Evolutionary conservation across 2,797 vertebrate genomes (phyloP).

Genomic region (Sciurus vulgaris): DNA sequence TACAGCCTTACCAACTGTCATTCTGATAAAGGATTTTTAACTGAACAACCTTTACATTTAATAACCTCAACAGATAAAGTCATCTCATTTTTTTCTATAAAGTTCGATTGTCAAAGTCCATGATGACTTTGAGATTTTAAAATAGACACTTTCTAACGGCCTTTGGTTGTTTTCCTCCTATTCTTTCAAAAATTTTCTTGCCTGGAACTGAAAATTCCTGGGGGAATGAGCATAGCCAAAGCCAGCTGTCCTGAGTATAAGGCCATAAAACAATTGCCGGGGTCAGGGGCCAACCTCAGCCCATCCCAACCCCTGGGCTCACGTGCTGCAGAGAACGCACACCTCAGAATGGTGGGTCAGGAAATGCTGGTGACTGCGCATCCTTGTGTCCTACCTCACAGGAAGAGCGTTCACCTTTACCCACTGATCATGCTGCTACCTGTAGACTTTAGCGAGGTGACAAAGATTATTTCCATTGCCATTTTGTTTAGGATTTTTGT

Average conservation of each 20-base stretch:
- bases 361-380: neutral
- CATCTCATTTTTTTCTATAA: slow-evolving; percentile 23
- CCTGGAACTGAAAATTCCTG: neutral
- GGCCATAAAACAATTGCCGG: neutral
- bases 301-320: neutral
- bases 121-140: neutral
- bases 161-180: neutral
- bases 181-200: slow-evolving; percentile 26
- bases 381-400: neutral
- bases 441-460: neutral
- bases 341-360: fast-evolving
- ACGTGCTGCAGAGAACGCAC: fast-evolving
- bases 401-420: too few relatives aligned
- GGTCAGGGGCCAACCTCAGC: neutral
- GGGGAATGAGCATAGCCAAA: neutral
- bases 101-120: slow-evolving; percentile 68
- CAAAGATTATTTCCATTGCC: neutral
- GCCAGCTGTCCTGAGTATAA: neutral
- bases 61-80: slow-evolving; percentile 34
- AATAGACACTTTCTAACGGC: neutral
- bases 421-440: neutral
- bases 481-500: neutral
- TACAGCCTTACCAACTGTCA: neutral
- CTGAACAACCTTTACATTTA: slow-evolving; percentile 48
- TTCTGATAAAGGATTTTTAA: slow-evolving; percentile 68